Evolutionary conservation across 2,888 invertebrate genomes (phyloP).

Genomic region (Sarcophaga variegata): DNA sequence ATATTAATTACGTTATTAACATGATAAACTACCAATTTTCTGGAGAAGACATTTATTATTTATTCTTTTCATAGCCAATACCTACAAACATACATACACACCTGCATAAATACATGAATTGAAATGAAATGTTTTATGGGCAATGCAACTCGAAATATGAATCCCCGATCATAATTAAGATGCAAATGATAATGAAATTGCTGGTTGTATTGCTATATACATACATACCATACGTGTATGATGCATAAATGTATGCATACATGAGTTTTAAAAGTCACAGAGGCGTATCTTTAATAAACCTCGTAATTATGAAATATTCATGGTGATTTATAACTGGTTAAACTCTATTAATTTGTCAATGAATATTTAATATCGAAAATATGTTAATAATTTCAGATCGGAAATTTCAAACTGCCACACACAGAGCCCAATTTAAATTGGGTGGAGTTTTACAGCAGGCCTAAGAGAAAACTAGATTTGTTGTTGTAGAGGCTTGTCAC

Average conservation of each 20-base stretch:
- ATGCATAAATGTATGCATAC: too few relatives aligned
- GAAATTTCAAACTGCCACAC: too few relatives aligned
- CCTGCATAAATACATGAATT: too few relatives aligned
- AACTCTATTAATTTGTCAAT: constrained; percentile 66
- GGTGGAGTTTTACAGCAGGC: too few relatives aligned
- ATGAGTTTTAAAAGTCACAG: constrained; percentile 23
- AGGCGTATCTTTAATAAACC: constrained; percentile 57
- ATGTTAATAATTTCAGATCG: constrained; percentile 40
- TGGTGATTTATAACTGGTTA: constrained; percentile 61
- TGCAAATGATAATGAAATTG: constrained; percentile 21
- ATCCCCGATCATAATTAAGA: not conserved
- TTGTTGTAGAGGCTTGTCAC: too few relatives aligned
- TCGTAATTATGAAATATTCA: constrained; percentile 61
- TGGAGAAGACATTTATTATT: constrained; percentile 66
- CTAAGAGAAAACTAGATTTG: too few relatives aligned
- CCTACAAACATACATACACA: too few relatives aligned
- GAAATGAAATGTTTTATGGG: too few relatives aligned
- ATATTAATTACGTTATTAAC: constrained; percentile 70
- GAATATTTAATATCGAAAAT: constrained; percentile 52
- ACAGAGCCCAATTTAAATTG: too few relatives aligned
- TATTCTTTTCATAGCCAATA: constrained; percentile 13
- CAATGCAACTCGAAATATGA: too few relatives aligned
- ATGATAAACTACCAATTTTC: constrained; percentile 69
- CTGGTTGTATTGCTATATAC: not conserved
- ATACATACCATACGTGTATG: too few relatives aligned